These are phyloP conservation scores for Belonocnema kinseyi DNA, from an alignment of 1,140 invertebrate species.

Conservation along the genomic window DNA sequence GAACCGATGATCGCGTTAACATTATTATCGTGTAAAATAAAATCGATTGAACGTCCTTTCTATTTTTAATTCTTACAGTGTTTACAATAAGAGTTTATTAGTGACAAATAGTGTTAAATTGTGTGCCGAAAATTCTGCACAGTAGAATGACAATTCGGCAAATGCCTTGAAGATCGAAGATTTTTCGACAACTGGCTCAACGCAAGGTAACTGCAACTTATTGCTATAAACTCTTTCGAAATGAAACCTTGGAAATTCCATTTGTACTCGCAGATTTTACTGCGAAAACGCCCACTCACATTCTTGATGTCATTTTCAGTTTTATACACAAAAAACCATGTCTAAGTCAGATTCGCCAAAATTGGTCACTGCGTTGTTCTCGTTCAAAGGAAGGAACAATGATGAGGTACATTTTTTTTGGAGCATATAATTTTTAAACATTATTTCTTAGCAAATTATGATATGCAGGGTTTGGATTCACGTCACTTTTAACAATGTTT, in stretches of 20 bases:
- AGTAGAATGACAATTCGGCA: constrained; percentile 3
- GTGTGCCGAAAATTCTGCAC: not conserved
- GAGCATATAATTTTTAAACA: constrained; percentile 28
- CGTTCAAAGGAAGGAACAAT: constrained; percentile 97
- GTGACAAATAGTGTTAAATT: not conserved
- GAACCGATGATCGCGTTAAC: constrained; percentile 4
- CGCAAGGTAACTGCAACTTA: not conserved
- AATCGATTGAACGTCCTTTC: not conserved
- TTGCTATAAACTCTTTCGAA: constrained; percentile 29
- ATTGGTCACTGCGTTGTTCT: constrained; percentile 92
- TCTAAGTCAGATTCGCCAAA: constrained; percentile 78
- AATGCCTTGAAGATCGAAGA: constrained; percentile 39
- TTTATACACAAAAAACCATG: constrained; percentile 54
- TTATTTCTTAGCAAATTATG: not conserved
- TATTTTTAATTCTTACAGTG: not conserved
- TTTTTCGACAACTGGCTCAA: constrained; percentile 12
- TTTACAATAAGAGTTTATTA: not conserved
- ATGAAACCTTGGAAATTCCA: constrained; percentile 21
- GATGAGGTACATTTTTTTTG: constrained; percentile 85
- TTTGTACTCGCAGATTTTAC: not conserved
- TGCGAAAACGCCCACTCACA: constrained; percentile 15
- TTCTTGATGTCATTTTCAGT: constrained; percentile 32
- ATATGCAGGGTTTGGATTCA: too few species aligned
- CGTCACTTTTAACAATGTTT: too few species aligned
- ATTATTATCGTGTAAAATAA: constrained; percentile 26